Evolutionary conservation across 2,113 vertebrate species (phyloP).

Genomic region (Chionodraco myersi): DNA sequence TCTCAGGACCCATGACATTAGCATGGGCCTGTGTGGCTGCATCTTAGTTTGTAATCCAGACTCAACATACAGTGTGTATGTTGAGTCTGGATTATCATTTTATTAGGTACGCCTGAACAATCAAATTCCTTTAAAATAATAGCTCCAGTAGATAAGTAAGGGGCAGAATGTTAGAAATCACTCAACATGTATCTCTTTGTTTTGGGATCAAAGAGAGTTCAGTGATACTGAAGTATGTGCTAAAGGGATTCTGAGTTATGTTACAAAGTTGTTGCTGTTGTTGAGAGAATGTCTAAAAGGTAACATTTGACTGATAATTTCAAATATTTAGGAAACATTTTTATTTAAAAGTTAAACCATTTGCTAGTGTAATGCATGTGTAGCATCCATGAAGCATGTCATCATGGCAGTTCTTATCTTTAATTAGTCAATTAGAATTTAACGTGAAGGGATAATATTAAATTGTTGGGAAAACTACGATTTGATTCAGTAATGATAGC

Average conservation of each 20-base stretch:
- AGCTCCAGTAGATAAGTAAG: background rate
- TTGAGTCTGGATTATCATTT: background rate
- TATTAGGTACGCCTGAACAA: conserved; percentile 4
- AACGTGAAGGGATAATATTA: background rate
- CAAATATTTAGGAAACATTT: background rate
- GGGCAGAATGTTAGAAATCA: background rate
- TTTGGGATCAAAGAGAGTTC: background rate
- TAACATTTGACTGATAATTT: background rate
- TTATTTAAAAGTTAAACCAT: background rate
- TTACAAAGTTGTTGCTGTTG: background rate
- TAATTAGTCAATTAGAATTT: background rate
- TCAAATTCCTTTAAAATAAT: background rate
- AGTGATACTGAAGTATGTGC: background rate
- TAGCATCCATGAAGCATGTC: background rate
- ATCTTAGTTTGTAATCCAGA: background rate
- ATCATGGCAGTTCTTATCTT: background rate
- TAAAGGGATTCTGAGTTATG: background rate
- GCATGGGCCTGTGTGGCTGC: background rate
- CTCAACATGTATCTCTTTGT: background rate
- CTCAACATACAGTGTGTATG: background rate
- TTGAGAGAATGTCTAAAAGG: background rate
- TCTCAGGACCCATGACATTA: conserved; percentile 18
- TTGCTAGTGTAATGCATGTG: background rate
- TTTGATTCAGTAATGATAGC: background rate
- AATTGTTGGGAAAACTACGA: background rate